Conservation (phyloP, 2,888 invertebrate genomes). For the Cantharis lateralis region DNA sequence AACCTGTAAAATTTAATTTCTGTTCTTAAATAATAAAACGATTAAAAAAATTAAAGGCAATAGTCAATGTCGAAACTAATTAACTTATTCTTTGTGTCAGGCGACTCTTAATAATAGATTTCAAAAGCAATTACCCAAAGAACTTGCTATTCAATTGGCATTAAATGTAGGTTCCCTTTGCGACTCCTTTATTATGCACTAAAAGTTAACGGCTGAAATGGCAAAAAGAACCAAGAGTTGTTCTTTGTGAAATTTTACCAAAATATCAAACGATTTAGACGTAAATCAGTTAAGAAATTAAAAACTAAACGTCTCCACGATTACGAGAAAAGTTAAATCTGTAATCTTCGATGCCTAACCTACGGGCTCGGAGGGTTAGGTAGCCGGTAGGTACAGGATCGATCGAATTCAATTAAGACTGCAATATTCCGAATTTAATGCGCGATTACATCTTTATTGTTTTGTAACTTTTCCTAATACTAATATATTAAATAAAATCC, state of each 20-base stretch:
- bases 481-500: background rate
- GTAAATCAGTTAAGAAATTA: background rate
- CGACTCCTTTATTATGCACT: slow-evolving; percentile 1
- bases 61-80: slow-evolving; percentile 2
- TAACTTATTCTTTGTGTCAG: slow-evolving; percentile 13
- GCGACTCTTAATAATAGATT: slow-evolving; percentile 5
- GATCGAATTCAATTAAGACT: background rate
- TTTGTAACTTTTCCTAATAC: background rate
- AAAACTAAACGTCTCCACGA: background rate
- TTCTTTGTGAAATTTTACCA: background rate
- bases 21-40: background rate
- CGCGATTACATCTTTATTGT: background rate
- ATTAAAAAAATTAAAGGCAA: background rate
- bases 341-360: background rate
- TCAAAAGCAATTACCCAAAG: slow-evolving; percentile 8
- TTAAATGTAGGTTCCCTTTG: slow-evolving; percentile 5
- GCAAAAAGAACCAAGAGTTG: background rate
- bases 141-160: slow-evolving; percentile 7
- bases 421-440: background rate
- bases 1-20: background rate
- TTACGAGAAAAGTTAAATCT: background rate
- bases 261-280: background rate
- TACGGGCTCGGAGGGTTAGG: background rate
- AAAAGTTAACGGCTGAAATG: background rate
- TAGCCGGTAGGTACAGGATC: background rate